Percentiles rank a stretch among this genome's conserved stretches.
Evolutionary conservation across 2,113 vertebrate genomes (phyloP).

Genomic region (Antechinus stuartii): DNA sequence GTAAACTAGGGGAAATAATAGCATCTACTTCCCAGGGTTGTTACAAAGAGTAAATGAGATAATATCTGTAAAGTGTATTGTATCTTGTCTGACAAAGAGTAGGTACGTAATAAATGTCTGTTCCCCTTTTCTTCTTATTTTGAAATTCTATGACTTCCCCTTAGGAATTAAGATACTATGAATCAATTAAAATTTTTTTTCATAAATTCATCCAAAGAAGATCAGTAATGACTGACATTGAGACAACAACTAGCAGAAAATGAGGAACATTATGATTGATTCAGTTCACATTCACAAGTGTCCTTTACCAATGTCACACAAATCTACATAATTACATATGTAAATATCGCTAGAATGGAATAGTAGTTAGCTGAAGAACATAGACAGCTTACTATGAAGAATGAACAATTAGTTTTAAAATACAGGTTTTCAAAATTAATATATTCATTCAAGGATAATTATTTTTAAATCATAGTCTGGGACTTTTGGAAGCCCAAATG

Average conservation of each 20-base stretch:
- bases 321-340: not conserved
- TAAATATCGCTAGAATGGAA: not conserved
- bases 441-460: not conserved
- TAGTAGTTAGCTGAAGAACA: not conserved
- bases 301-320: not conserved
- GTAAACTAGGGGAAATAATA: constrained; percentile 16
- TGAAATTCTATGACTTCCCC: not conserved
- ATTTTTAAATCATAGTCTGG: not conserved
- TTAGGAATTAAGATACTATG: not conserved
- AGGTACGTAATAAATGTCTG: not conserved
- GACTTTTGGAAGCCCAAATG: not conserved
- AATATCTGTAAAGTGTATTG: not conserved
- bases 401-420: constrained; percentile 51
- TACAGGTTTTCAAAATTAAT: constrained; percentile 27
- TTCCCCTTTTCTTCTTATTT: not conserved
- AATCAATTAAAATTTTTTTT: not conserved
- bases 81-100: not conserved
- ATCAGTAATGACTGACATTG: not conserved
- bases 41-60: constrained; percentile 31
- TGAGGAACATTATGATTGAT: not conserved
- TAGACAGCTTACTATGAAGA: constrained; percentile 33
- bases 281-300: not conserved
- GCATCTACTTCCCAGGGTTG: constrained; percentile 12
- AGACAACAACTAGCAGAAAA: not conserved
- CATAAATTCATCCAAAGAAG: not conserved